These are phyloP conservation scores for Pygathrix nemaeus DNA, from an alignment of 2,113 vertebrate genomes.

Conservation along the genomic window DNA sequence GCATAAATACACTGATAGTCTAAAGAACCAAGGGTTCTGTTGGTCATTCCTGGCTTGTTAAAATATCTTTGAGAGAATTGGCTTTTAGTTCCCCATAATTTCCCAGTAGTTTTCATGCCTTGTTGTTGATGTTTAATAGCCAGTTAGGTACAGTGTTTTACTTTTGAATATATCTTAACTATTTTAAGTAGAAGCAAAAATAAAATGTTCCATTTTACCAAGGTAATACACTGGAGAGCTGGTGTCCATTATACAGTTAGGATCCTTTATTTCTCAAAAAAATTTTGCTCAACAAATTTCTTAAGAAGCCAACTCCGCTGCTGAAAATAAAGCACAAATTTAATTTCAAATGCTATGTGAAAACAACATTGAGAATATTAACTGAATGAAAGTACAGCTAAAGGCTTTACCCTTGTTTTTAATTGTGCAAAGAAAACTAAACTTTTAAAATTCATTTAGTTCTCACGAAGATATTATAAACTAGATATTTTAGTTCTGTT, in stretches of 20 bases:
- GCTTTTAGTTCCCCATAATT: background rate
- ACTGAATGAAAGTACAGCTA: background rate
- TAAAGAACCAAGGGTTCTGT: accelerated
- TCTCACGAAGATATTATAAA: background rate
- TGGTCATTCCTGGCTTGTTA: background rate
- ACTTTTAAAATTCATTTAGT: background rate
- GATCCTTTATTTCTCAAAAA: background rate
- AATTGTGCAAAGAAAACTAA: background rate
- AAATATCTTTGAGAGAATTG: background rate
- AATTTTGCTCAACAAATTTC: background rate
- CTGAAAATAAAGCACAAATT: background rate
- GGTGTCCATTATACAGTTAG: background rate
- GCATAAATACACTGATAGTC: background rate
- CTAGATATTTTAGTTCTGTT: background rate
- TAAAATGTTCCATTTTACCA: background rate
- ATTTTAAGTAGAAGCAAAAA: background rate
- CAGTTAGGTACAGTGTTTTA: background rate
- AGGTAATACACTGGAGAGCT: background rate
- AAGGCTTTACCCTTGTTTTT: background rate
- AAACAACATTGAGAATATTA: background rate
- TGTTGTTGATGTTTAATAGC: background rate
- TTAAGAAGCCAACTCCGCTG: background rate
- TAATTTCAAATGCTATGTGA: background rate
- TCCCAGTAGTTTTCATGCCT: background rate
- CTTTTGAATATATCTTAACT: background rate